Conservation (phyloP, 2,113 vertebrate species). For the Nycticebus coucang region DNA sequence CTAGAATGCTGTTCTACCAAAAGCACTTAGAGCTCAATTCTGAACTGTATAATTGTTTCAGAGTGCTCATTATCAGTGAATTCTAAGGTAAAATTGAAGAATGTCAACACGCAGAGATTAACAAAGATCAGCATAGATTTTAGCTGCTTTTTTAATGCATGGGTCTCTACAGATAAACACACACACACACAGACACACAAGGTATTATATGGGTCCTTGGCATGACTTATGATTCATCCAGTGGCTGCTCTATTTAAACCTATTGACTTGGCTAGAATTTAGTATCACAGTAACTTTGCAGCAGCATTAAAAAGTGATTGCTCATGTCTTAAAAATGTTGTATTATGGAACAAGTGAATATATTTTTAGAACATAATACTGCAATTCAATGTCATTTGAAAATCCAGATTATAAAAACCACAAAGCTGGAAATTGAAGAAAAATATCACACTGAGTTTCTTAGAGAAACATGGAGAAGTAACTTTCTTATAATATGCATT, state of each 20-base stretch:
- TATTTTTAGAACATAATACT: constrained; percentile 58
- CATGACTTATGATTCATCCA: constrained; percentile 53
- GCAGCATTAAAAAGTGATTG: constrained; percentile 28
- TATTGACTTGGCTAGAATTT: constrained; percentile 41
- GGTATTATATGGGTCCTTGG: neutral
- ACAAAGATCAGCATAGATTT: constrained; percentile 66
- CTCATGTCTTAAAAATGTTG: constrained; percentile 23
- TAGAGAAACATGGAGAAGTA: neutral
- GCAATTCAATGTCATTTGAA: constrained; percentile 65
- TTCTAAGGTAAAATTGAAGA: neutral
- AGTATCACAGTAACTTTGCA: neutral
- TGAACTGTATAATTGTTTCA: constrained; percentile 65
- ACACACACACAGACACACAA: constrained; percentile 15
- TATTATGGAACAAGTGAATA: constrained; percentile 37
- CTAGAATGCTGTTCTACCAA: constrained; percentile 62
- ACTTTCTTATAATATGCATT: neutral
- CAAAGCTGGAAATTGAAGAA: neutral
- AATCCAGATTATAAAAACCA: constrained; percentile 51
- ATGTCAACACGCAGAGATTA: constrained; percentile 58
- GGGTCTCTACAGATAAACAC: neutral
- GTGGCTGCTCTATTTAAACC: neutral
- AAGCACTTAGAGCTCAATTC: constrained; percentile 52
- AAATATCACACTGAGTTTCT: neutral
- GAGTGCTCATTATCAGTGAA: constrained; percentile 58
- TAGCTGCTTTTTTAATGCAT: constrained; percentile 53